Percentiles rank a stretch among this genome's conserved stretches.
Conservation (phyloP, 2,797 vertebrate species). For the Semotilus atromaculatus region DNA sequence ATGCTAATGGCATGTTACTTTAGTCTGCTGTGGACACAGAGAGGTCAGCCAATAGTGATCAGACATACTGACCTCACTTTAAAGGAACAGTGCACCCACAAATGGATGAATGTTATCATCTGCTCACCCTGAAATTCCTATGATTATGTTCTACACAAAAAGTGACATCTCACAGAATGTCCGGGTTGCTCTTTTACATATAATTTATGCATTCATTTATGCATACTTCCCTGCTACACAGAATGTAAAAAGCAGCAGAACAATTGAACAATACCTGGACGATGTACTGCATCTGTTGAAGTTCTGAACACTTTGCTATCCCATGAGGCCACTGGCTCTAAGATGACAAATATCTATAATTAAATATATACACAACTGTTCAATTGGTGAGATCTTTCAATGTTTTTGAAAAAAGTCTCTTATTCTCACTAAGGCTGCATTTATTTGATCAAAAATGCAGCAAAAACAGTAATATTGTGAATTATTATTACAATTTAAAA, state of each 20-base stretch:
- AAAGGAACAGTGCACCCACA: conserved; percentile 1
- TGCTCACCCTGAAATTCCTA: background rate
- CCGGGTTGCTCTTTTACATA: background rate
- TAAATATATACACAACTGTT: background rate
- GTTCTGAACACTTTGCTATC: background rate
- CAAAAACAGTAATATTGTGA: background rate
- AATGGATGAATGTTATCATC: background rate
- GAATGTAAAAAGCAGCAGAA: background rate
- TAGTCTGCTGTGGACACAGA: conserved; percentile 3
- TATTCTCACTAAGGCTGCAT: background rate
- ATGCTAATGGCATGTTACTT: conserved; percentile 17
- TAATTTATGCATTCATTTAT: background rate
- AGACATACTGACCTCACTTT: background rate
- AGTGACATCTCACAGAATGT: background rate
- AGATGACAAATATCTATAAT: background rate
- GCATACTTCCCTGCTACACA: background rate
- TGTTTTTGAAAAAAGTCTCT: background rate
- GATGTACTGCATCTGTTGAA: background rate
- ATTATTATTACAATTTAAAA: background rate
- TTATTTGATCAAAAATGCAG: background rate
- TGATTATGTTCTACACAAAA: background rate
- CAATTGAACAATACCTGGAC: background rate
- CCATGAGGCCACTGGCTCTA: background rate
- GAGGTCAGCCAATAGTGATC: background rate
- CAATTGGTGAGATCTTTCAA: background rate